Conservation (phyloP, 2,888 invertebrate species). For the Caenorhabditis imperialis region DNA sequence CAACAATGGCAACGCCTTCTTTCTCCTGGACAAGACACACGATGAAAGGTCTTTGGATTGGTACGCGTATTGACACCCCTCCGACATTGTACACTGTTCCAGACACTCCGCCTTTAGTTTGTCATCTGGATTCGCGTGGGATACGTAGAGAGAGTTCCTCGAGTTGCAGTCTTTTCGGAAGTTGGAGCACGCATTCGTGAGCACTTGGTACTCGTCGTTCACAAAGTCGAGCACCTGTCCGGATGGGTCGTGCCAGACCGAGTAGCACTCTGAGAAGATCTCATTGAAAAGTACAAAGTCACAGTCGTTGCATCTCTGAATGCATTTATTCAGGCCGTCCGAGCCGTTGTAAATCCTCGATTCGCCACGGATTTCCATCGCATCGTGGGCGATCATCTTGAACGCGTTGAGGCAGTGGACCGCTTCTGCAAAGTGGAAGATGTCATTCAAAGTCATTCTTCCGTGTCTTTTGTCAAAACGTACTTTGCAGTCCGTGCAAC, state of each 20-base stretch:
- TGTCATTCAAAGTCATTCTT: conserved; percentile 6
- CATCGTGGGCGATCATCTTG: conserved; percentile 28
- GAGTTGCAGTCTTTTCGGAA: conserved; percentile 29
- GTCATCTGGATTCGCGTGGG: conserved; percentile 19
- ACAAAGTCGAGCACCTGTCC: conserved; percentile 51
- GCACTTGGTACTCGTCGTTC: conserved; percentile 53
- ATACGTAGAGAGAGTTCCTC: conserved; percentile 36
- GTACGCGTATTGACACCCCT: conserved; percentile 33
- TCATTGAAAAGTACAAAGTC: conserved; percentile 54
- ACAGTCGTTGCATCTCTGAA: conserved; percentile 36
- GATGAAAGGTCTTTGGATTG: conserved; percentile 19
- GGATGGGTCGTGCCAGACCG: conserved; percentile 37
- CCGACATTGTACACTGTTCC: conserved; percentile 44
- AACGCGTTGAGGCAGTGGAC: conserved; percentile 48
- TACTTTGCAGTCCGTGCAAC: conserved; percentile 43
- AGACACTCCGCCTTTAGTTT: conserved; percentile 43
- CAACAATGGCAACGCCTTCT: conserved; percentile 21
- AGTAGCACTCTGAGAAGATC: conserved; percentile 48
- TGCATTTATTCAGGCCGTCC: conserved; percentile 35
- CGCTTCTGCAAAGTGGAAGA: conserved; percentile 31
- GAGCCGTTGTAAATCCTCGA: conserved; percentile 40
- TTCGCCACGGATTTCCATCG: conserved; percentile 49
- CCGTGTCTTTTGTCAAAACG: no score
- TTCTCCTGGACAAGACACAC: conserved; percentile 23
- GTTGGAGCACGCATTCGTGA: conserved; percentile 35